Evolutionary conservation across 1,140 invertebrate species (phyloP), one percentile per base, ranked within the genome.

Genomic region (Diorhabda carinulata): DNA sequence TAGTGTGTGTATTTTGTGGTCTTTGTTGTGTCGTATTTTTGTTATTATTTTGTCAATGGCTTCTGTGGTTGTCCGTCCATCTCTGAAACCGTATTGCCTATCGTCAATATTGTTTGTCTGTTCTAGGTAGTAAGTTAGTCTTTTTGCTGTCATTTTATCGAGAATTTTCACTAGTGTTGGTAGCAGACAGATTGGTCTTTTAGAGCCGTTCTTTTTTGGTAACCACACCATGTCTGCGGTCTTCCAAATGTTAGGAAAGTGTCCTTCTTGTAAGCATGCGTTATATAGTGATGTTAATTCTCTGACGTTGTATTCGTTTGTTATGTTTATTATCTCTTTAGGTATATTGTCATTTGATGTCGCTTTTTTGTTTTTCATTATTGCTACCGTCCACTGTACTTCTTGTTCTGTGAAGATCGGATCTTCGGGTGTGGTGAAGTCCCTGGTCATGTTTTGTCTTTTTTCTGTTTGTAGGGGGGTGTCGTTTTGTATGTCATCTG

Each of bases 21-120:
- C 8, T 59, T 57, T 69, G 5, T 52, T 61, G 42, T 10, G 42
- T 8, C 8, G n/a, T 2, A 72, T 0, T 25, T 57, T 43, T 5
- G 8, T 44, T 9, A 63, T 40, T n/a, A 69, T 2, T n/a, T 60
- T 65, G 2, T 43, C 25, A 7, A 71, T 40, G 2, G 72, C 72
- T 0, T 68, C 65, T 3, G 60, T 68, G 25, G 72, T 68, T 5
- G 59, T 43, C 43, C n/a, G 40, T n/a, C 57, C 66, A 9, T 68
- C 40, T 45, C 72, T 73, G 43, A 73, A 73, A 6, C 72, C 72
- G 58, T 42, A 73, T 43, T 73, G 71, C 6, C n/a, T 52, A 3
- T 47, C 41, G 45, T 52, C 5, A 6, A 52, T 5, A 6, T 6
- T 52, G 45, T 52, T 52, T 6, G 5, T 59, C 10, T n/a, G 5